Evolutionary conservation across 1,140 invertebrate genomes (phyloP), one percentile per base, ranked within the genome.

Genomic region (Drosophila aff.): DNA sequence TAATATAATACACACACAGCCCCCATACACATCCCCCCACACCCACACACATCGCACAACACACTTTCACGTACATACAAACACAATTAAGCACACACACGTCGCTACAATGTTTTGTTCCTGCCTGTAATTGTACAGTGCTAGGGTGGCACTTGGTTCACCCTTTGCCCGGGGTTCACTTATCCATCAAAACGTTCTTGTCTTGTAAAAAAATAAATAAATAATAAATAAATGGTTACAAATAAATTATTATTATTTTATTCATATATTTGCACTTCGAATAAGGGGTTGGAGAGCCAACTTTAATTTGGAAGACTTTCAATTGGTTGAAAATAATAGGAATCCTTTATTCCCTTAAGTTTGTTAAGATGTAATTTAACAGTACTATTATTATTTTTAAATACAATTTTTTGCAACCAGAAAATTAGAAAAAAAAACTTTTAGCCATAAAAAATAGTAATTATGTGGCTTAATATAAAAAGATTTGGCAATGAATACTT

Each of bases 1-100:
- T 68, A 85, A 81, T 74, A 84, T 74, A 78, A 78, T 57, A 62
- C 75, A 61, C 74, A 62, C 21, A 58, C 23, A 61, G 18, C 15
- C 33, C 52, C 52, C 41, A 21, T 41, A 61, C 41, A 43, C 15
- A 47, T 43, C 28, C 62, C 62, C 23, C 26, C 49, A 43, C 46
- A 47, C 23, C 26, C 49, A 43, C 46, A 47, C 41, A 40, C 69
- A 41, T 23, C 62, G 28, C 63, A 36, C 33, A 6, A 31, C 62
- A 40, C 23, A 52, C 49, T 33, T 2, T 18, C 4, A 46, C 28
- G 43, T 36, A 59, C 41, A 36, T 38, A 47, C 18, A 40, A 47
- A n/a, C 33, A 50, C 55, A 58, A 58, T 58, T 58, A 40, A 23
- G 23, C 18, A 28, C 41, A 68, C 23, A 47, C 40, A n/a, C 43